Evolutionary conservation across 1,140 invertebrate genomes (phyloP), one percentile per base, ranked within the genome.

Genomic region (Bombus polaris): DNA sequence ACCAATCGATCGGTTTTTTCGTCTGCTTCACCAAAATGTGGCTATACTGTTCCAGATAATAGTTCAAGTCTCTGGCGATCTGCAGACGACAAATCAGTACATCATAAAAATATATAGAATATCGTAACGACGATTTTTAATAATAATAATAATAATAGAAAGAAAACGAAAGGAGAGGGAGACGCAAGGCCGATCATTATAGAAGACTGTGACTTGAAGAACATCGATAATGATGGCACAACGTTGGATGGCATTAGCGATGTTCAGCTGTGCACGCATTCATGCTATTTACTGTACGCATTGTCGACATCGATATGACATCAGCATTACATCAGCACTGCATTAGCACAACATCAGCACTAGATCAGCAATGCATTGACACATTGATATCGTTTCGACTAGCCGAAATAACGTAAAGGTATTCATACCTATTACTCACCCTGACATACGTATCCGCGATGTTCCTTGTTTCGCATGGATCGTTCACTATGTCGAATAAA

Each of bases 381-480:
- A 22, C 15, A n/a, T 28, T 8, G 25, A 76, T 59, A 8, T 62
- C 10, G 39, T 5, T 5, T 44, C 22, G n/a, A 73, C 12, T 13
- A n/a, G 8, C 12, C 28, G 39, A n/a, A 18, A 75, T 25, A 35
- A 35, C 2, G 25, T 32, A 22, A 15, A 10, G 42, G 1, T 25
- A 35, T 71, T 53, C 42, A 0, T 10, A 22, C 6, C 18, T 53
- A 35, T 71, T 59, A 47, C 88, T 92, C 83, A 95, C 95, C 75
- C 92, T 91, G 6, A 93, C 92, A 91, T 95, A 95, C 28, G 92
- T 91, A 42, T 91, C 92, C 2, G 94, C 95, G 22, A 97, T 92
- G 89, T 97, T 97, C 44, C 94, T 95, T 9, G 95, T 96, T 91
- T 97, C 97, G 92, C 97, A 97, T 1, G 97, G 97, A 94, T 97